Conservation (phyloP, 2,888 invertebrate genomes). For the Papilio elwesi region DNA sequence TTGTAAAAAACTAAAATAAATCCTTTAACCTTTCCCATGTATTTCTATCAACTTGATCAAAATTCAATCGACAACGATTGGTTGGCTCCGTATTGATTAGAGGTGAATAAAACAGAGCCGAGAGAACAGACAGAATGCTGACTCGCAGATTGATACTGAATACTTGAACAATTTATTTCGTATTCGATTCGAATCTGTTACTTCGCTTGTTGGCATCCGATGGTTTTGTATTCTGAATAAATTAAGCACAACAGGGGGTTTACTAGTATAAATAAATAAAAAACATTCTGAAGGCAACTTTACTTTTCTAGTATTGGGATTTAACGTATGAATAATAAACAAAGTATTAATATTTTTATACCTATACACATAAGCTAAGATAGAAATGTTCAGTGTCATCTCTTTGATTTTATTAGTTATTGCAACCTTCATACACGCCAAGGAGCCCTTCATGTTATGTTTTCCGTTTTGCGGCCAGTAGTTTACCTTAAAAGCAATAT, state of each 20-base stretch:
- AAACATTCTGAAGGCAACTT: neutral
- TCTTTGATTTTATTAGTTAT: too few species aligned
- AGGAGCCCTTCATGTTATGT: too few species aligned
- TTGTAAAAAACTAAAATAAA: neutral
- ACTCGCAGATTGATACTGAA: conserved; percentile 3
- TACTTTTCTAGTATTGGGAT: neutral
- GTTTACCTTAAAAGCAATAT: too few species aligned
- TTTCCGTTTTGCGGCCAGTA: too few species aligned
- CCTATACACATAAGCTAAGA: neutral
- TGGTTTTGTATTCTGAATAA: conserved; percentile 8
- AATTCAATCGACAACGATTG: conserved; percentile 3
- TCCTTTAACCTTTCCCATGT: neutral
- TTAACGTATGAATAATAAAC: neutral
- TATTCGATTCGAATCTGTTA: conserved; percentile 15
- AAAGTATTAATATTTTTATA: neutral
- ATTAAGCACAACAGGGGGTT: neutral
- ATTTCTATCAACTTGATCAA: neutral
- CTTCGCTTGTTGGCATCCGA: neutral
- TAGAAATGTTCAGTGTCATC: too few species aligned
- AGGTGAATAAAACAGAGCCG: neutral
- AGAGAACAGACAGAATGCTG: neutral
- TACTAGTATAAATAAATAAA: neutral
- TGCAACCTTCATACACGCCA: too few species aligned
- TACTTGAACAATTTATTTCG: conserved; percentile 16
- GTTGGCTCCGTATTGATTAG: conserved; percentile 7